Evolutionary conservation across 2,888 invertebrate species (phyloP).

Genomic region (Hirtodrosophila duncani): DNA sequence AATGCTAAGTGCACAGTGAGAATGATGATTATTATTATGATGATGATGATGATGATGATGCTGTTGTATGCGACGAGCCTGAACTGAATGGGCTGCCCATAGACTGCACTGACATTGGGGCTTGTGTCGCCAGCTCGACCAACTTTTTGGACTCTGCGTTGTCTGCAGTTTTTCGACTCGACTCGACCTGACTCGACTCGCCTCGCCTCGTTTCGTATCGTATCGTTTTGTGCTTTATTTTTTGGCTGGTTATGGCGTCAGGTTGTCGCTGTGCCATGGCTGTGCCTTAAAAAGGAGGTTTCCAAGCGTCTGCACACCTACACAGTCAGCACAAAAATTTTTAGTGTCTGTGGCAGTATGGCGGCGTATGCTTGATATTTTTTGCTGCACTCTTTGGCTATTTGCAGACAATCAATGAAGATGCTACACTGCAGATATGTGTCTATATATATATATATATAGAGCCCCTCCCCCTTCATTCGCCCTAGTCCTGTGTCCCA

Average conservation of each 20-base stretch:
- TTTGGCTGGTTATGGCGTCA: slow-evolving; percentile 51
- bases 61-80: no score
- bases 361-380: slow-evolving; percentile 44
- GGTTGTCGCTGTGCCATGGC: slow-evolving; percentile 57
- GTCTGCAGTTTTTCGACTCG: slow-evolving; percentile 49
- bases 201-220: no score
- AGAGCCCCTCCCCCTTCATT: neutral
- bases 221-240: slow-evolving; percentile 3
- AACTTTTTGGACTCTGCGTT: slow-evolving; percentile 57
- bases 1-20: slow-evolving; percentile 43
- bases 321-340: slow-evolving; percentile 57
- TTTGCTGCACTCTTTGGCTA: slow-evolving; percentile 1
- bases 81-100: no score
- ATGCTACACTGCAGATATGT: slow-evolving; percentile 28
- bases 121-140: slow-evolving; percentile 51
- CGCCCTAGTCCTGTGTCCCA: neutral
- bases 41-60: no score
- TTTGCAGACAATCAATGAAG: slow-evolving; percentile 44
- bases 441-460: slow-evolving; percentile 1
- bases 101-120: no score
- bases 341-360: slow-evolving; percentile 35
- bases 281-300: slow-evolving; percentile 34
- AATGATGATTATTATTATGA: no score
- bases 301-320: slow-evolving; percentile 50
- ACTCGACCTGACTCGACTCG: neutral